Conservation (phyloP, 1,140 invertebrate genomes). For the Leptestheria dahalacensis region DNA sequence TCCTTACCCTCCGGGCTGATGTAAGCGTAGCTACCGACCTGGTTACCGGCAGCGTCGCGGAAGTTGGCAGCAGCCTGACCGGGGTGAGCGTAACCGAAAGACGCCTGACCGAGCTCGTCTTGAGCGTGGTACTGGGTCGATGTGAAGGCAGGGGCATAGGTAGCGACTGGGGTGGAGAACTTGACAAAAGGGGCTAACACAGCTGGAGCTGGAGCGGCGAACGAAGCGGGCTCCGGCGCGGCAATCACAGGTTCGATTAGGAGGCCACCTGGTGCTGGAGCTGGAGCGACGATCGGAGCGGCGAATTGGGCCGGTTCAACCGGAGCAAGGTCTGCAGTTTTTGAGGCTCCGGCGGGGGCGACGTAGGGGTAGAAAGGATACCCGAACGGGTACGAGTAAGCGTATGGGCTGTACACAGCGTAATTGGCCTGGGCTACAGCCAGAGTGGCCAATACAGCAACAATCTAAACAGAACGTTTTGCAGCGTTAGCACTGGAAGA, state of each 20-base stretch:
- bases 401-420: not conserved
- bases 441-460: too few species aligned
- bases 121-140: conserved; percentile 22
- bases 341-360: not conserved
- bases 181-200: not conserved
- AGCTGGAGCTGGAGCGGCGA: not conserved
- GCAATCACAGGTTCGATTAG: too few species aligned
- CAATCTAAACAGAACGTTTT: too few species aligned
- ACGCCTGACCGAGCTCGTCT: conserved; percentile 21
- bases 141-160: conserved; percentile 9
- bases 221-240: not conserved
- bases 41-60: conserved; percentile 25
- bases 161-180: not conserved
- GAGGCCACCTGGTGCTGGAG: too few species aligned
- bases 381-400: not conserved
- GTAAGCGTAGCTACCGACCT: conserved; percentile 29
- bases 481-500: not conserved
- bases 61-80: conserved; percentile 20
- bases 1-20: conserved; percentile 26
- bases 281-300: too few species aligned
- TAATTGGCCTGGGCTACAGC: not conserved
- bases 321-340: not conserved
- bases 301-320: too few species aligned
- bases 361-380: not conserved
- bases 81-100: conserved; percentile 21